A percentile compares a stretch with the other conserved stretches of the same genome.
Conservation (phyloP, 2,113 vertebrate genomes). For the Vombatus ursinus region DNA sequence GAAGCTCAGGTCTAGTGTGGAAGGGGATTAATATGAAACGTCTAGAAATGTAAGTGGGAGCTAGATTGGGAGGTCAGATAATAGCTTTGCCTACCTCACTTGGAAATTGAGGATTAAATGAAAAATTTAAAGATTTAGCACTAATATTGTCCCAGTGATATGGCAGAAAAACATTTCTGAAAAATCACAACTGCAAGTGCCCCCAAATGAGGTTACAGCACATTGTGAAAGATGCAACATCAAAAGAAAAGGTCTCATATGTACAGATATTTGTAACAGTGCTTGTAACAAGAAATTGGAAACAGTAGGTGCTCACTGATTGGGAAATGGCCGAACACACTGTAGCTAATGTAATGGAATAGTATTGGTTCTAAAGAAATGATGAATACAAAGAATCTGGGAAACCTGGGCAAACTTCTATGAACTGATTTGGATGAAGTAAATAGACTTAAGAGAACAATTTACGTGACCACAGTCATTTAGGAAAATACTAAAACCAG, state of each 20-base stretch:
- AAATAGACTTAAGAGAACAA: background rate
- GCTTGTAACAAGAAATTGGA: background rate
- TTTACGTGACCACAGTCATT: background rate
- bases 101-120: background rate
- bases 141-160: background rate
- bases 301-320: background rate
- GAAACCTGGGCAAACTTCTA: background rate
- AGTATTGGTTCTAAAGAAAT: background rate
- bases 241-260: background rate
- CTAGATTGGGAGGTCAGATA: background rate
- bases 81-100: background rate
- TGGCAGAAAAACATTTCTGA: background rate
- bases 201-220: background rate
- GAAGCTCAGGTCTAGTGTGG: background rate
- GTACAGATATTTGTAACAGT: background rate
- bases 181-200: background rate
- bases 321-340: background rate
- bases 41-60: background rate
- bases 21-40: background rate
- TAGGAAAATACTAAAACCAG: background rate
- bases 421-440: background rate
- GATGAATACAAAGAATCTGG: background rate
- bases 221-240: background rate
- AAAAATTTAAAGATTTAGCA: background rate
- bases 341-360: background rate